Evolutionary conservation across 2,888 invertebrate genomes (phyloP), one percentile per base, ranked within the genome.

Genomic region (Cheilosia grossa): DNA sequence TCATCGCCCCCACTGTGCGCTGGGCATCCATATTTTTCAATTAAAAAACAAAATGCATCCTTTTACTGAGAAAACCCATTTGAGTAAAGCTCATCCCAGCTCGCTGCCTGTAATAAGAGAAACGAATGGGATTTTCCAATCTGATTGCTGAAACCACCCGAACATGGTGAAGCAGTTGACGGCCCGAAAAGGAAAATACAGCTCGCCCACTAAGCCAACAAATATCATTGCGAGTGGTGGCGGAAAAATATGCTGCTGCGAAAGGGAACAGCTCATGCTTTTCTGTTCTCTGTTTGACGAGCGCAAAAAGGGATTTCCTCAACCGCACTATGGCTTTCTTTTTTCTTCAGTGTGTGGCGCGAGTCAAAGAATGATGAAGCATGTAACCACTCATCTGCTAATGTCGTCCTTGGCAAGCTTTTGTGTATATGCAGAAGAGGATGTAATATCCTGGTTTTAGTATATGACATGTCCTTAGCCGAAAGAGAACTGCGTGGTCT

Each of bases 141-240:
- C 74, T 74, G 64, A 64, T 74, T 74, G 64, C 64, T 74, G 56
- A 74, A 74, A 66, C 49, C 49, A 58, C 37, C 40, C 64, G 56
- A 47, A 47, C 56, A 47, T 56, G 49, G 24, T 37, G 64, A 13
- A n/a, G 15, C 33, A 30, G 9, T 9, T 30, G 30, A 30, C 2
- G 37, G 37, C 37, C 37, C 13, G 37, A 37, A 37, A 37, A 13
- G 4, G 37, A 37, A 37, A 37, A 13, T 37, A 30, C 37, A 13
- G 37, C 37, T 37, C 13, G 4, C 37, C 37, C 37, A 37, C 37
- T 37, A 37, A 37, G 37, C 37, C 37, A 13, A 37, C 13, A 13
- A 37, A 13, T 13, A 13, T 37, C 37, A 37, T 37, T 37, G 3
- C 4, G 37, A 13, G 37, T 37, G 30, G 30, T 9, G 13, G 37